Conservation (phyloP, 30 jellyfish, hydroid and myxozoan genomes). For the Aurelia sp. region DNA sequence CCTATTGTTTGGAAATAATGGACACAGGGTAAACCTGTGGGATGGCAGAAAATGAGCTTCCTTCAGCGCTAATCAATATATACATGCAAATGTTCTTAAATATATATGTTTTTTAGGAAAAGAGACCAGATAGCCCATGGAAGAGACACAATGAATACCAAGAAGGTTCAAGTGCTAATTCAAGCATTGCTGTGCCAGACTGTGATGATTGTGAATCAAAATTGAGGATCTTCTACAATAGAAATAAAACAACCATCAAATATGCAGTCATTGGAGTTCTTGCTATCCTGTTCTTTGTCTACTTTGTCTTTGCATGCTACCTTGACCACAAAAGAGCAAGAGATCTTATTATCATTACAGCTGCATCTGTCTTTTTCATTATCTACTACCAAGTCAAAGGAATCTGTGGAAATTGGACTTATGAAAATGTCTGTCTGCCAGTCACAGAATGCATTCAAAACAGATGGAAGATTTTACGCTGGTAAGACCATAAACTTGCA, state of each 20-base stretch:
- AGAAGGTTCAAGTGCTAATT: slow-evolving; percentile 7
- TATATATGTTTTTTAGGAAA: not conserved
- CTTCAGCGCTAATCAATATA: no score
- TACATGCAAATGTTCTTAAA: no score
- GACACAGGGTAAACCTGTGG: no score
- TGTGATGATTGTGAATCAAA: slow-evolving; percentile 41
- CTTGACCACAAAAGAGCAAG: slow-evolving; percentile 70
- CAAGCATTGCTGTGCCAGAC: slow-evolving; percentile 5
- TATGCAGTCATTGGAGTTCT: slow-evolving; percentile 5
- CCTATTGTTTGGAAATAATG: no score
- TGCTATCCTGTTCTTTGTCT: slow-evolving; percentile 15
- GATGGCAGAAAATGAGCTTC: no score
- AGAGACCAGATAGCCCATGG: slow-evolving; percentile 25
- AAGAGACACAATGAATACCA: slow-evolving; percentile 29
- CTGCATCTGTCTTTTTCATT: slow-evolving; percentile 47
- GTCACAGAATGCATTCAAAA: slow-evolving; percentile 3
- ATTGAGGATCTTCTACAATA: slow-evolving; percentile 12
- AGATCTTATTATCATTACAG: slow-evolving; percentile 62
- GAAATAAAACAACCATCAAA: slow-evolving; percentile 44
- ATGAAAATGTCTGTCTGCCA: slow-evolving; percentile 29
- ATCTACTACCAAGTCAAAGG: slow-evolving; percentile 48
- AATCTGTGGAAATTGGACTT: slow-evolving; percentile 45
- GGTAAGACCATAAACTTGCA: slow-evolving; percentile 41
- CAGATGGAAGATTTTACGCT: slow-evolving; percentile 58
- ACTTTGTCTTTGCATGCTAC: slow-evolving; percentile 65